Evolutionary conservation across 2,888 invertebrate species (phyloP), one percentile per base, ranked within the genome.

Genomic region (Andricus curvator): DNA sequence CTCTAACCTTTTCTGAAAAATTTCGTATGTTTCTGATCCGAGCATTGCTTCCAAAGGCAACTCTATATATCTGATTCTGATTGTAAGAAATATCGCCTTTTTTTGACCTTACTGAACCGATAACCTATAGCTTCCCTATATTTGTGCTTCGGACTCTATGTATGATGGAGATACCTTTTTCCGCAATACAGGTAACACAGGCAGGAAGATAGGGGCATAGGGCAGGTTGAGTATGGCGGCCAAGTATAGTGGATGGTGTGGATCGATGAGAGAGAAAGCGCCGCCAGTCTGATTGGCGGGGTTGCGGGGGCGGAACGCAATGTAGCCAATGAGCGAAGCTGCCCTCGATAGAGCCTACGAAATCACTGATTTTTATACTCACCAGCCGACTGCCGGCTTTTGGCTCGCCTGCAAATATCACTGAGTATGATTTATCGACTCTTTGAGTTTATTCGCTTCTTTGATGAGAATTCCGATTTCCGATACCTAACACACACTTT

Each of bases 331-430:
- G 89, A 91, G 90, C 90, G 90, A 85, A 85, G 88, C 89, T 90
- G 91, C 88, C 90, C 90, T 88, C 88, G 86, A 88, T 88, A 85
- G 88, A 87, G 88, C 87, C 90, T 90, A 90, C 90, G 88, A 92
- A 92, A 92, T 92, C 92, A 91, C 89, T 90, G 92, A 92, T 91
- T 92, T 92, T 92, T 90, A 89, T 87, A 86, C 86, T 86, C 78
- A 6, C 74, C 51, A 74, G 20, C 82, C 83, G 86, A 86, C 84
- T 85, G 85, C 84, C 85, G 86, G 86, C 86, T 88, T 89, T 88
- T 81, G 86, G 85, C 86, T 86, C 81, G 84, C 84, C 87, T 86
- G 87, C 87, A 88, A 88, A 89, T 88, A 89, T 86, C 85, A 84
- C 84, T 84, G 84, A 80, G 85, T 86, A 84, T 87, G 86, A 88